Evolutionary conservation across 92 coral and sea anemone genomes (phyloP), one percentile per base, ranked within the genome.

Genomic region (Virgularia gustaviana): DNA sequence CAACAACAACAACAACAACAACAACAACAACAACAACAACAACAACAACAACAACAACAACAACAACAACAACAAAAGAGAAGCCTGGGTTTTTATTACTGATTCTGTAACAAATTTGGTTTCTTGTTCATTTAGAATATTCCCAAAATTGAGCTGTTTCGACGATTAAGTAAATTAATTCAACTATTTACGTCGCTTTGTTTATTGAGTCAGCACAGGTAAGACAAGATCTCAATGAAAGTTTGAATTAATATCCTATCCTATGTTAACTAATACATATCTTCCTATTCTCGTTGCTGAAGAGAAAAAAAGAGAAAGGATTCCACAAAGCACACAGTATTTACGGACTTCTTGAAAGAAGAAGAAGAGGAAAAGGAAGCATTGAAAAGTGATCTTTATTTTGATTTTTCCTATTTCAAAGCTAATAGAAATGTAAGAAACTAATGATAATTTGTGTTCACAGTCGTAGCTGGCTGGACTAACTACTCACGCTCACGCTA

Each of bases 161-260:
- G 97, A 29, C 95, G 97, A 34, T 79, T 89, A 24, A 90, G 86
- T 64, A 87, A 85, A n/a, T 78, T 91, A 11, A 88, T 88, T 43
- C 90, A 91, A 67, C 89, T 91, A 87, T 80, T 82, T 45, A 89
- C 95, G 2, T 91, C 97, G 45, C 85, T 91, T 16, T 91, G 97
- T 60, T 90, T 85, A 56, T 88, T 88, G 79, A 88, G 89, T 56
- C 89, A 83, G 33, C 95, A 91, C 66, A 91, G 82, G 97, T 91
- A 63, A 85, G 95, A 62, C 23, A 23, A 16, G 7, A 12, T 29
- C 13, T 53, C n/a, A n/a, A n/a, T n/a, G n/a, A n/a, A n/a, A n/a
- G n/a, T n/a, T n/a, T n/a, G n/a, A n/a, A n/a, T n/a, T n/a, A n/a
- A 67, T 25, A 8, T 16, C n/a, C 2, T 0, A 31, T 20, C 15